Evolutionary conservation across 2,797 vertebrate species (phyloP).

Genomic region (Paramormyrops hopkinsi): DNA sequence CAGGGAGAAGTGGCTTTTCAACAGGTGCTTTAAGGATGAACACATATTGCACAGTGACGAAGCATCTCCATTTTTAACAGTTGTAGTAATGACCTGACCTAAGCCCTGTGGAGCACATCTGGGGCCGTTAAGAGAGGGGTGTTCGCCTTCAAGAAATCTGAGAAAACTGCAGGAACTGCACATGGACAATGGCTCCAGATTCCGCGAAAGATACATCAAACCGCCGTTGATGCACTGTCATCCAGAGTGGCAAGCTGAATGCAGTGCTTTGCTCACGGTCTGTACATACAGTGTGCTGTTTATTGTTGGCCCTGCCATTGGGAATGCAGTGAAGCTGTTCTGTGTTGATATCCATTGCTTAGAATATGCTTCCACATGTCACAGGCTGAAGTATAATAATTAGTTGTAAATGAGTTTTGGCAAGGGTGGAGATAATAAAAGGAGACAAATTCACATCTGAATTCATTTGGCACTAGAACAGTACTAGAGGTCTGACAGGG

Average conservation of each 20-base stretch:
- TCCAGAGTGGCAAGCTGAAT: not conserved
- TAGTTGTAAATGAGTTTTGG: constrained; percentile 10
- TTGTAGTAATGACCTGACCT: not conserved
- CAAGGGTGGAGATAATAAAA: not conserved
- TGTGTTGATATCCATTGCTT: not conserved
- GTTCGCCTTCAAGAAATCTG: not conserved
- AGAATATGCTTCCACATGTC: not conserved
- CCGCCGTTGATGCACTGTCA: not conserved
- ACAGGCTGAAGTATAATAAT: not conserved
- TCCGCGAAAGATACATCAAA: not conserved
- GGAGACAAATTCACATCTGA: not conserved
- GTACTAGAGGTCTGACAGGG: not conserved
- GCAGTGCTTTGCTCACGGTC: not conserved
- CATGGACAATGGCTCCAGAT: not conserved
- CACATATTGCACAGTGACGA: not conserved
- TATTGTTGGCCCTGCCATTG: not conserved
- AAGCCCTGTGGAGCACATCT: not conserved
- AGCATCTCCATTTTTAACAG: not conserved
- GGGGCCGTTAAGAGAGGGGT: not conserved
- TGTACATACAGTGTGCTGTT: not conserved
- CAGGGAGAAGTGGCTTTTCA: not conserved
- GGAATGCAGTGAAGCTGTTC: not conserved
- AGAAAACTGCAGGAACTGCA: not conserved
- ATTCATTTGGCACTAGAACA: not conserved
- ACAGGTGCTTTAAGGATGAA: not conserved